phyloP scores from a whole-genome alignment of 2,113 vertebrate species.

The Lates calcarifer region DNA sequence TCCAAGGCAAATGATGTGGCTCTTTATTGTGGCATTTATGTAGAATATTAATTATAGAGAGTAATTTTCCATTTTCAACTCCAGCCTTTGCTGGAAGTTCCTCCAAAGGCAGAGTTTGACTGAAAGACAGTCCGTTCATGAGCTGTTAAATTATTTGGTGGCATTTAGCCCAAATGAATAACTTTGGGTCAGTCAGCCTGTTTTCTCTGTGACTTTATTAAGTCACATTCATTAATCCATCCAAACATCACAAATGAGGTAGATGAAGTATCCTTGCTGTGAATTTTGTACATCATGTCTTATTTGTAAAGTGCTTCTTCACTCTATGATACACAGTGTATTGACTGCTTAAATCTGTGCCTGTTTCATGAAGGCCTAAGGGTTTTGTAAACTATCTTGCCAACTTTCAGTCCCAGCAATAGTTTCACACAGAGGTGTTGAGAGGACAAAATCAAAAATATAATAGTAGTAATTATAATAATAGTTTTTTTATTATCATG shows the following conservation, averaged over 20 bases:
- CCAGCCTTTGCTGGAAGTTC: not conserved
- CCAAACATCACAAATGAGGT: conserved; percentile 7
- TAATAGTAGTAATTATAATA: conserved; percentile 44
- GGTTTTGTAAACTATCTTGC: conserved; percentile 23
- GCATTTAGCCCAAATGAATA: not conserved
- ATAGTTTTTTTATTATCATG: conserved; percentile 72
- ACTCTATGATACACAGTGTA: not conserved
- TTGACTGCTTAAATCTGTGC: conserved; percentile 42
- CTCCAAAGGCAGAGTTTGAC: not conserved
- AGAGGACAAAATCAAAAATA: conserved; percentile 15
- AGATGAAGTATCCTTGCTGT: conserved; percentile 17
- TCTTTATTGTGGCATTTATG: conserved; percentile 11
- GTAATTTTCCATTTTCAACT: conserved; percentile 12
- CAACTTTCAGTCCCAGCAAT: conserved; percentile 1
- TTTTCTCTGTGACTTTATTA: not conserved
- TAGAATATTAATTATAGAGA: conserved; percentile 3
- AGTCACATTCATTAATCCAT: not conserved
- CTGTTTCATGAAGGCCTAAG: conserved; percentile 23
- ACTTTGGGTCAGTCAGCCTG: not conserved
- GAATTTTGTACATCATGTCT: conserved; percentile 54
- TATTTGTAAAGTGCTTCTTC: conserved; percentile 42
- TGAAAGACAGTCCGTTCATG: not conserved
- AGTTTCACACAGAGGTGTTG: conserved; percentile 25
- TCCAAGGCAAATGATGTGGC: not conserved
- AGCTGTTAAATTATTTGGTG: conserved; percentile 11